Conservation (phyloP, 2,888 invertebrate genomes). For the Drosophila kokeensis region DNA sequence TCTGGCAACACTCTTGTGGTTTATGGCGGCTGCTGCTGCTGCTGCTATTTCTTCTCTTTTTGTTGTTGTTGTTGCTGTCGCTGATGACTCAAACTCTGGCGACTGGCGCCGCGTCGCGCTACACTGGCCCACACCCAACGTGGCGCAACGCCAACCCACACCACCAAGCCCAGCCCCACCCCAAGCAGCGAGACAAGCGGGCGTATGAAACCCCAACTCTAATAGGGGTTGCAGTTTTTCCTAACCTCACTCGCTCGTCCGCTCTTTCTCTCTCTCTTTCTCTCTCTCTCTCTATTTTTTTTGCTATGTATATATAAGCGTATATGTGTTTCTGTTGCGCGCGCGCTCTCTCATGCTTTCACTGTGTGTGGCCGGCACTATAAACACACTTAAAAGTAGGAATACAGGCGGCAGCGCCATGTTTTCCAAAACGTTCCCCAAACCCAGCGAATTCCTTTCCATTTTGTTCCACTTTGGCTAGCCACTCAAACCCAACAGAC, state of each 20-base stretch:
- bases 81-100: constrained; percentile 78
- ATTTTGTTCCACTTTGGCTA: constrained; percentile 75
- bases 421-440: constrained; percentile 70
- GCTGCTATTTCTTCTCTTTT: not conserved
- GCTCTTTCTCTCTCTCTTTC: constrained; percentile 15
- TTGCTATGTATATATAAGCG: constrained; percentile 1
- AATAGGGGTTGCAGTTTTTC: constrained; percentile 76
- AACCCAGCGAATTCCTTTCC: constrained; percentile 73
- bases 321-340: constrained; percentile 58
- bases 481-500: constrained; percentile 45
- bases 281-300: constrained; percentile 18
- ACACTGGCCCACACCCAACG: constrained; percentile 39
- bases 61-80: constrained; percentile 24
- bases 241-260: constrained; percentile 48
- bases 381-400: constrained; percentile 74
- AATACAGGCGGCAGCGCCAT: constrained; percentile 57
- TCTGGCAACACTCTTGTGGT: constrained; percentile 42
- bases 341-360: constrained; percentile 73
- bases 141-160: constrained; percentile 13
- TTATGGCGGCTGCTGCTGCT: constrained; percentile 19
- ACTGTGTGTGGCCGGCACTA: constrained; percentile 67
- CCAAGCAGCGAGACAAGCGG: constrained; percentile 40
- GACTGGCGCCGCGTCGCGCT: constrained; percentile 69
- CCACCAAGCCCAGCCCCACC: constrained; percentile 23
- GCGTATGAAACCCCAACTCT: constrained; percentile 74